These are phyloP conservation scores for Neopelma chrysocephalum DNA, from an alignment of 2,797 vertebrate species.

Conservation along the genomic window DNA sequence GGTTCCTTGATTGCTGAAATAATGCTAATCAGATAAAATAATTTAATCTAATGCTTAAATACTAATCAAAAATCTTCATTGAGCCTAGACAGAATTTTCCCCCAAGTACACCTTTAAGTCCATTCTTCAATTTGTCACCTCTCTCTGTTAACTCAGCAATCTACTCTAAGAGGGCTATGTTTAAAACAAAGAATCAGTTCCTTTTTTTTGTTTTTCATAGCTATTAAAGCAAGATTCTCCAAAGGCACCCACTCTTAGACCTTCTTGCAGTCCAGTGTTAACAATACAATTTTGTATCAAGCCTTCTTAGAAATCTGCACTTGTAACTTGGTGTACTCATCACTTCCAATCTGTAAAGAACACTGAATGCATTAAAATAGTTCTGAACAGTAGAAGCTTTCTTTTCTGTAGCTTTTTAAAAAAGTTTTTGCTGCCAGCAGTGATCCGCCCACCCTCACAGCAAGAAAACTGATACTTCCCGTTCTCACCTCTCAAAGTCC, in stretches of 20 bases:
- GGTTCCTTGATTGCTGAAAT: background rate
- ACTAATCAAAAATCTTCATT: background rate
- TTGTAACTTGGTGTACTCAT: slow-evolving; percentile 14
- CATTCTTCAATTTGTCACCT: background rate
- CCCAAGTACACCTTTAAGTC: background rate
- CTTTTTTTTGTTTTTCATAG: background rate
- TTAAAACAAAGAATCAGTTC: background rate
- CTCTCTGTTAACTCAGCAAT: background rate
- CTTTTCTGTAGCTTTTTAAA: background rate
- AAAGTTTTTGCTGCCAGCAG: background rate
- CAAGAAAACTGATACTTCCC: slow-evolving; percentile 38
- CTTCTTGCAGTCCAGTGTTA: background rate
- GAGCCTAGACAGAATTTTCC: background rate
- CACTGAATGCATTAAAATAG: slow-evolving; percentile 30
- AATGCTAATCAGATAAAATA: background rate
- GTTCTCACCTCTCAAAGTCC: background rate
- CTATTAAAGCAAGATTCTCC: background rate
- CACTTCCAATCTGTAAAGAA: slow-evolving; percentile 4
- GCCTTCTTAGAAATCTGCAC: slow-evolving; percentile 13
- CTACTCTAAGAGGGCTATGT: background rate
- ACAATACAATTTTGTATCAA: background rate
- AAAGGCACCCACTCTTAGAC: background rate
- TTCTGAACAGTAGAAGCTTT: slow-evolving; percentile 45
- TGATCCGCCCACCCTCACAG: background rate
- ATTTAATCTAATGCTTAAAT: background rate